Percentiles rank a stretch among this genome's conserved stretches.
Evolutionary conservation across 2,797 vertebrate genomes (phyloP).

Genomic region (Ataeniobius toweri): DNA sequence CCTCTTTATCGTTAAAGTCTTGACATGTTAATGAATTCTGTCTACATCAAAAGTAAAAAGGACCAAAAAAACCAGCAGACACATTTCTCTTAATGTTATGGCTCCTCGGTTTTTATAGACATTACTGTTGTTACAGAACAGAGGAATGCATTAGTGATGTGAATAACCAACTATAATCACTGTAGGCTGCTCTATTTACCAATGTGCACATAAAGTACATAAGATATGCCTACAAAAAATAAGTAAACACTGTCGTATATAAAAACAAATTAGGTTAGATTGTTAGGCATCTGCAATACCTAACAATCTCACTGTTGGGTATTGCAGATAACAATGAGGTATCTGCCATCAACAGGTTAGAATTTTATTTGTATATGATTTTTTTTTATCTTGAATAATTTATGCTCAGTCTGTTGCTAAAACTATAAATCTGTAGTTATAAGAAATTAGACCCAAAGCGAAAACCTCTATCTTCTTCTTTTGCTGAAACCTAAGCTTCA

Average conservation of each 20-base stretch:
- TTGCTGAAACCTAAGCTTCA: background rate
- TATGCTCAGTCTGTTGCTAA: background rate
- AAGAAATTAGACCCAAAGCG: background rate
- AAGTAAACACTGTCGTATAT: too few relatives aligned
- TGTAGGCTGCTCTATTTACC: too few relatives aligned
- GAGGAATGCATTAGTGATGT: background rate
- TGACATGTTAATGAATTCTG: background rate
- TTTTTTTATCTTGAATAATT: background rate
- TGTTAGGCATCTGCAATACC: too few relatives aligned
- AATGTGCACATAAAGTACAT: too few relatives aligned
- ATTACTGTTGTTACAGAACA: constrained; percentile 1
- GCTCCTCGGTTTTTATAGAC: background rate
- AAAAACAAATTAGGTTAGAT: too few relatives aligned
- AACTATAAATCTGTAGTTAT: background rate
- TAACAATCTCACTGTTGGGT: too few relatives aligned
- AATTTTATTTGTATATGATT: background rate
- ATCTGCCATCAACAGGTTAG: background rate
- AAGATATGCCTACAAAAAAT: too few relatives aligned
- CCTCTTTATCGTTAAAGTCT: background rate
- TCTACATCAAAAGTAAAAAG: background rate
- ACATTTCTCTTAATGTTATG: background rate
- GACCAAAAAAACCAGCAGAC: background rate
- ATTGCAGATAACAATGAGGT: too few relatives aligned
- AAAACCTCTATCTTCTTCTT: background rate
- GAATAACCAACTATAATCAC: background rate